A percentile compares a stretch with the other conserved stretches of the same genome.
Evolutionary conservation across 2,113 vertebrate species (phyloP).

Genomic region (Nycticryphes semicollaris): DNA sequence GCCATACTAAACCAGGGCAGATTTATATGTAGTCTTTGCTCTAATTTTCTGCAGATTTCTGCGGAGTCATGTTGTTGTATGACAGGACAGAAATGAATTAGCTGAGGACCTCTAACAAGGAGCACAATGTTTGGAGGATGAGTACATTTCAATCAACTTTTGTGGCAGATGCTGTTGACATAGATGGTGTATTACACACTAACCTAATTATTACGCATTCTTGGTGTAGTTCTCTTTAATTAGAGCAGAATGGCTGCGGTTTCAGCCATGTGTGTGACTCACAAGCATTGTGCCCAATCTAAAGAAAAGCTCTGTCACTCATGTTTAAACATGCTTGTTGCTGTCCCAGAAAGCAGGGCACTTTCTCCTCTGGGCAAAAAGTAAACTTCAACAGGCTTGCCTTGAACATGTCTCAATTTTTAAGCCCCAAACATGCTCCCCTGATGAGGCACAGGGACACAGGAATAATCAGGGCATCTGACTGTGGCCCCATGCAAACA

Average conservation of each 20-base stretch:
- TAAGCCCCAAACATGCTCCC: neutral
- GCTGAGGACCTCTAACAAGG: neutral
- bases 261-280: conserved; percentile 35
- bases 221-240: conserved; percentile 58
- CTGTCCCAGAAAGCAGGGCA: neutral
- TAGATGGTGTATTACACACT: neutral
- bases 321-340: neutral
- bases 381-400: neutral
- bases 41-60: conserved; percentile 54
- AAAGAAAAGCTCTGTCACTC: neutral
- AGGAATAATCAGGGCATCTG: neutral
- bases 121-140: neutral
- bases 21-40: neutral
- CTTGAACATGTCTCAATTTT: neutral
- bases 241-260: conserved; percentile 51
- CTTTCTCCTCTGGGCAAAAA: neutral
- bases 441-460: neutral
- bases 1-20: neutral
- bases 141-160: conserved; percentile 23
- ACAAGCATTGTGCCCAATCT: neutral
- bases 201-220: conserved; percentile 64
- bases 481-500: neutral
- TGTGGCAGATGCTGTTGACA: conserved; percentile 7
- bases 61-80: neutral
- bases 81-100: neutral